Base-by-base conservation (phyloP, 2,113 vertebrate species). In the Phaethon lepturus region DNA sequence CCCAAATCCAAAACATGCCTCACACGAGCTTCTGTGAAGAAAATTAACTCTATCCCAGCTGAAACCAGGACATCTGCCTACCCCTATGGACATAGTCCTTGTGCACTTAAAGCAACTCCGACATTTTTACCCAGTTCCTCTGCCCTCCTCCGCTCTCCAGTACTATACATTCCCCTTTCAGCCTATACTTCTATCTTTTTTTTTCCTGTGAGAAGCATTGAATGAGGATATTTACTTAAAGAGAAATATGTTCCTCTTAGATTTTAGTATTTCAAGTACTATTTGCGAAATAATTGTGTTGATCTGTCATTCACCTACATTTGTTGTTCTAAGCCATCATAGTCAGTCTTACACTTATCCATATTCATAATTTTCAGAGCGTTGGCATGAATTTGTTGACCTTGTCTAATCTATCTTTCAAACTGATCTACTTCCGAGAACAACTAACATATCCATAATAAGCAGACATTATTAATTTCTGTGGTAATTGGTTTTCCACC, bases 331-430 rank as follows among this genome's bases (percentile, higher is more conserved):
- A 59, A 95, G 29, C 23, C 29, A 29, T 67, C 26, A 35, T 6
- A 59, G 44, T 35, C 77, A 58, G 74, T 71, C 73, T 95, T 78
- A 64, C 17, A 44, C 29, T 91, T 76, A 74, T 73, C 24, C 75
- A 87, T 96, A 97, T 96, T 80, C 63, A 74, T 87, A 60, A 20
- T 20, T 80, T 81, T 90, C 86, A 86, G 29, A 26, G 18, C 58
- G 56, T 69, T 94, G 76, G 56, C 94, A 91, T 78, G 53, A 80
- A 77, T 87, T 86, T 82, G 33, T 88, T 97, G 58, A 88, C 49
- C 76, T 94, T 96, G 82, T 81, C 49, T 89, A 82, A 95, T 92
- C 64, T 89, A n/a, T 97, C 81, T 93, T 81, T 84, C 66, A 74
- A 67, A 86, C 44, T 93, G 68, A 92, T 93, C 79, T 94, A 29